phyloP scores from a whole-genome alignment of 2,797 vertebrate genomes.

The Phoebastria nigripes region DNA sequence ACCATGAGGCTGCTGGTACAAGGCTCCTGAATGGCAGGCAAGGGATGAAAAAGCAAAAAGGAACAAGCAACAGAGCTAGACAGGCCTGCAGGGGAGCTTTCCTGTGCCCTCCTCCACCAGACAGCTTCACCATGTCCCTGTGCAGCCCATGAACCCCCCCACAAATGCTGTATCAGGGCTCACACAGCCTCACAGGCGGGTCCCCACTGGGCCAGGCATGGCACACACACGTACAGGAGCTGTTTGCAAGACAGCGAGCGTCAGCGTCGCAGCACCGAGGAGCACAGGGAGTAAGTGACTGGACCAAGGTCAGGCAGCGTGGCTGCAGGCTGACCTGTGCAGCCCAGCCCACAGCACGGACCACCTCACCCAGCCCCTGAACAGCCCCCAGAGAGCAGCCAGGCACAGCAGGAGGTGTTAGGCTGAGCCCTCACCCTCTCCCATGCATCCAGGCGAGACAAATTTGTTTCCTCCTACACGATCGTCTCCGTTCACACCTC shows the following conservation, averaged over 20 bases:
- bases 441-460: fast-evolving
- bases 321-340: background rate
- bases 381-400: background rate
- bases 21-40: background rate
- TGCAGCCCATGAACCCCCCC: background rate
- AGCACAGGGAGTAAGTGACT: background rate
- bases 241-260: background rate
- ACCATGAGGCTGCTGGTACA: background rate
- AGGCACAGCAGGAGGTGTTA: background rate
- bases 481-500: background rate
- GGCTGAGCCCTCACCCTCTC: background rate
- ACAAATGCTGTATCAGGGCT: background rate
- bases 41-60: background rate
- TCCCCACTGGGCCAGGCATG: background rate
- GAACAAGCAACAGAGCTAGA: background rate
- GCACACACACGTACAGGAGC: background rate
- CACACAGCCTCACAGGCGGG: background rate
- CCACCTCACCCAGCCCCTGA: background rate
- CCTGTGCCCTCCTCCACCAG: background rate
- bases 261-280: background rate
- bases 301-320: background rate
- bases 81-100: background rate
- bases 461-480: background rate
- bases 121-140: background rate
- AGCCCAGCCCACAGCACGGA: background rate